Evolutionary conservation across 2,888 invertebrate genomes (phyloP).

Genomic region (Rhingia campestris): DNA sequence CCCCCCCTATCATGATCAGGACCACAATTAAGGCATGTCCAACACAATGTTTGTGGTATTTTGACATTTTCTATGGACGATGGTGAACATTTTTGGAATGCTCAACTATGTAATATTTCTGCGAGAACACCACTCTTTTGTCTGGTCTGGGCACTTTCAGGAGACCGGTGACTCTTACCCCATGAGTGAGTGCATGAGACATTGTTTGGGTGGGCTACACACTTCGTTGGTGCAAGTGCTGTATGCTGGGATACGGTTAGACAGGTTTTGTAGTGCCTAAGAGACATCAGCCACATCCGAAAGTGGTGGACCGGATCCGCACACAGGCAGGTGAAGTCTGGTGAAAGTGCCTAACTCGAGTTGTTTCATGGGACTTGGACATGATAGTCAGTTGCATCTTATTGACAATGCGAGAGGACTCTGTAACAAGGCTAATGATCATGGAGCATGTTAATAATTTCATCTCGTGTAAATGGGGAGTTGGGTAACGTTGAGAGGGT

Average conservation of each 20-base stretch:
- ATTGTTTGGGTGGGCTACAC: slow-evolving; percentile 29
- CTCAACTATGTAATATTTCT: slow-evolving; percentile 63
- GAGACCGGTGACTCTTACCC: slow-evolving; percentile 5
- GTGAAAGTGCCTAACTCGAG: slow-evolving; percentile 16
- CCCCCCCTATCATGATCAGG: slow-evolving; percentile 48
- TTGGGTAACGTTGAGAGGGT: too few species aligned
- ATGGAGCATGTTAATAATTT: neutral
- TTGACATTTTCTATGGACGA: slow-evolving; percentile 70
- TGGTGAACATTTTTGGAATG: slow-evolving; percentile 55
- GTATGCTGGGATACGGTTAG: slow-evolving; percentile 7
- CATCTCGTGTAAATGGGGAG: too few species aligned
- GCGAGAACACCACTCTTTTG: slow-evolving; percentile 38
- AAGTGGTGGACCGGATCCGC: slow-evolving; percentile 24
- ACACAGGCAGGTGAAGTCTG: slow-evolving; percentile 36
- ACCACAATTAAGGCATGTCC: slow-evolving; percentile 74
- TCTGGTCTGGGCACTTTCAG: too few species aligned
- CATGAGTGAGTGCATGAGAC: neutral
- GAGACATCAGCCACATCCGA: slow-evolving; percentile 1
- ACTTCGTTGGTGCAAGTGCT: slow-evolving; percentile 17
- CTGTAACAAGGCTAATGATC: slow-evolving; percentile 20
- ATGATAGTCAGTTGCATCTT: slow-evolving; percentile 41
- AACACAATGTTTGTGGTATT: slow-evolving; percentile 74
- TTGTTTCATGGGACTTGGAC: slow-evolving; percentile 15
- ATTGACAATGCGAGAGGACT: slow-evolving; percentile 21
- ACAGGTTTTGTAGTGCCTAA: slow-evolving; percentile 13